Conservation (phyloP, 2,888 invertebrate genomes). For the Eristalis tenax region DNA sequence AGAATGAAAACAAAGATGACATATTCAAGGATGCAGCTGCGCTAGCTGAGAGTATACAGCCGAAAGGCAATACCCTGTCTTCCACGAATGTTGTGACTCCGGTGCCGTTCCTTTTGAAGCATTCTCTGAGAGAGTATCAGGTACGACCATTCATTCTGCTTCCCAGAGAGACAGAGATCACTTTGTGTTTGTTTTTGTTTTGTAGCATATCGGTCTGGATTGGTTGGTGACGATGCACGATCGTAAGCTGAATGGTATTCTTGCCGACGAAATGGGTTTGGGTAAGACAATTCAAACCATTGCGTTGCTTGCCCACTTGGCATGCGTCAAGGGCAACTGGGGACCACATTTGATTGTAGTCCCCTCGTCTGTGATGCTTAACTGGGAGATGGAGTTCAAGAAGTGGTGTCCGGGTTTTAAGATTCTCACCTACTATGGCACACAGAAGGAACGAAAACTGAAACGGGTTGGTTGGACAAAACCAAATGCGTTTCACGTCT, state of each 20-base stretch:
- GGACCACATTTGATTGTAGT: constrained; percentile 99
- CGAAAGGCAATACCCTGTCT: constrained; percentile 97
- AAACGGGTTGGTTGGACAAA: constrained; percentile 98
- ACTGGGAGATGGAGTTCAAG: constrained; percentile 99
- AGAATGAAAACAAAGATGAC: constrained; percentile 83
- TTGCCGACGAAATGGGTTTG: constrained; percentile 98
- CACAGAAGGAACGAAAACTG: constrained; percentile 95
- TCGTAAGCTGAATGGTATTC: constrained; percentile 95
- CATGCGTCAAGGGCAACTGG: constrained; percentile 94
- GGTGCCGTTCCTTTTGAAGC: constrained; percentile 95
- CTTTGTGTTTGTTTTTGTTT: neutral
- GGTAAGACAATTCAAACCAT: constrained; percentile 99
- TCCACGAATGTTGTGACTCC: constrained; percentile 96
- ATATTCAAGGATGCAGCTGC: constrained; percentile 96
- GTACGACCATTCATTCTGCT: constrained; percentile 41
- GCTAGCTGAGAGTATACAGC: constrained; percentile 97
- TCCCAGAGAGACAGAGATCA: neutral
- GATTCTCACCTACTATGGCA: constrained; percentile 98
- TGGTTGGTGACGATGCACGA: constrained; percentile 99
- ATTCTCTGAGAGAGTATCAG: constrained; percentile 94
- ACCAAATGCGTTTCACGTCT: constrained; percentile 98
- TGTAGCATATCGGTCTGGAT: constrained; percentile 95
- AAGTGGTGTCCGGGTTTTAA: constrained; percentile 99
- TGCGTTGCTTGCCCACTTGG: constrained; percentile 95
- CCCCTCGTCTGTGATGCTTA: constrained; percentile 99